Base-by-base conservation (phyloP, 1,140 invertebrate species). In the Danaus melanippus region DNA sequence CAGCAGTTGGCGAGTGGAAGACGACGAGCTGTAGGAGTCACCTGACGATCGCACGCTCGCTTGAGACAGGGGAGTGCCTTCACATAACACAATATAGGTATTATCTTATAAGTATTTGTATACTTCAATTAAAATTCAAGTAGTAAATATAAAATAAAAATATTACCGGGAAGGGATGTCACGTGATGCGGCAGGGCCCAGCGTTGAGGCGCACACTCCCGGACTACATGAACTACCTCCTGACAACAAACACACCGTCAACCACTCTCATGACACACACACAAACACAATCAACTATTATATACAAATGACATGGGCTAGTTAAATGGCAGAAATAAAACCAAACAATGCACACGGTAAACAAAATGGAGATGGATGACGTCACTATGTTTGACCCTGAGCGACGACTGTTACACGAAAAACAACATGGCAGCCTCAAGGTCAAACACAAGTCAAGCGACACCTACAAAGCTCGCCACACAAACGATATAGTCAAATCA, bases 11-110 rank as follows among this genome's bases (percentile, higher is more conserved):
- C 91, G 88, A 1, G 92, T 92, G 42, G 92, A 93, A 8, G 91
- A 92, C 48, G 90, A 90, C 10, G 92, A 93, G 64, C 91, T 92
- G 79, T 92, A 93, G 71, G 92, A 93, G 66, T 93, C 92, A 49
- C 90, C 91, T 50, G 92, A 93, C 60, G 92, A 92, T 50, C 92
- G 89, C 58, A 91, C 91, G 63, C 91, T 92, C 2, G 90, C 88
- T 56, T 89, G 87, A 48, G 90, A 91, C 41, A 92, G 76, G 3
- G 92, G 92, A 11, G 91, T 93, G 47, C 91, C 91, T 66, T 86
- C 15, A 40, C 10, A n/a, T 17, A 45, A n/a, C 12, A 50, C 6
- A 7, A 3, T 15, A 15, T 3, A 15, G 15, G 21, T 32, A 32
- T 1, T 7, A 32, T 4, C 2, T 32, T 32, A 32, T 32, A 32